These are phyloP conservation scores for Oreochromis spilurus DNA, from an alignment of 2,113 vertebrate species.

Conservation along the genomic window DNA sequence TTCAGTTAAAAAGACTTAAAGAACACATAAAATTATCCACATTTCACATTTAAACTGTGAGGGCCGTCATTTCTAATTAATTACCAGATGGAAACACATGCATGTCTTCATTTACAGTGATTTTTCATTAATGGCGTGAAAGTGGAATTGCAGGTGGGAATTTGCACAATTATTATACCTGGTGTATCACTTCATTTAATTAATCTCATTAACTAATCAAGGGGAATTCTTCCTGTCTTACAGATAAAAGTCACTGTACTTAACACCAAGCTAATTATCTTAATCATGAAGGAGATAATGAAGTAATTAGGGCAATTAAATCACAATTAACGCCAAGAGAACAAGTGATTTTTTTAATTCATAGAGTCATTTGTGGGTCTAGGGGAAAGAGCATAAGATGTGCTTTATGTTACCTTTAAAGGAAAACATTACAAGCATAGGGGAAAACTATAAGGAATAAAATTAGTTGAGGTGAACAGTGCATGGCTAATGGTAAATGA, in stretches of 20 bases:
- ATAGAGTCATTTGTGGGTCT: slow-evolving; percentile 1
- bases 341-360: slow-evolving; percentile 46
- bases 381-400: not conserved
- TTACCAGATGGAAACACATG: slow-evolving; percentile 54
- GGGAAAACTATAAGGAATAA: slow-evolving; percentile 36
- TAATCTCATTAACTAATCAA: slow-evolving; percentile 76
- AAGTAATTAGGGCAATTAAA: slow-evolving; percentile 76
- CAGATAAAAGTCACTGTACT: slow-evolving; percentile 60
- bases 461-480: slow-evolving; percentile 44
- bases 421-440: not conserved
- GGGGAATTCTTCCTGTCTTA: slow-evolving; percentile 50
- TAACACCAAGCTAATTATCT: slow-evolving; percentile 71
- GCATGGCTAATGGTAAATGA: slow-evolving; percentile 66
- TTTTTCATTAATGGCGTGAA: slow-evolving; percentile 65
- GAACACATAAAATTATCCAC: slow-evolving; percentile 23
- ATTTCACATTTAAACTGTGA: slow-evolving; percentile 51
- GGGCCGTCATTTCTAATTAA: slow-evolving; percentile 50
- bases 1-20: not conserved
- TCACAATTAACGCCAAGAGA: slow-evolving; percentile 66
- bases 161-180: slow-evolving; percentile 74
- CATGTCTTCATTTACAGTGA: slow-evolving; percentile 44
- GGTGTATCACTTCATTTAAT: slow-evolving; percentile 65
- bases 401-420: not conserved
- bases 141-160: slow-evolving; percentile 74
- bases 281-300: slow-evolving; percentile 62